These are phyloP conservation scores for Xyrauchen texanus DNA, from an alignment of 2,113 vertebrate species.

Conservation along the genomic window DNA sequence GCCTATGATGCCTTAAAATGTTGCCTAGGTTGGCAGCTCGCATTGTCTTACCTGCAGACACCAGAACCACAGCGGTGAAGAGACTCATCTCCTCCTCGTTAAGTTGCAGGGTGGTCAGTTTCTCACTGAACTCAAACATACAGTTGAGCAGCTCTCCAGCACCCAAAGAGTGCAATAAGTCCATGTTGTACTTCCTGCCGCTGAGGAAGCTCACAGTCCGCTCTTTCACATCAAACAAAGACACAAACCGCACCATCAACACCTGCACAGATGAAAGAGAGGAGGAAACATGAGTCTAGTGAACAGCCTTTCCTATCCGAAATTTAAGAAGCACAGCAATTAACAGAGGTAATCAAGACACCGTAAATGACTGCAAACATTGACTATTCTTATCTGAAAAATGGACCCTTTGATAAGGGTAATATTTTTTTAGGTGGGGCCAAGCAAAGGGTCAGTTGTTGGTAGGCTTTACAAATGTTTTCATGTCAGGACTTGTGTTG, in stretches of 20 bases:
- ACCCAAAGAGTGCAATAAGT: constrained; percentile 86
- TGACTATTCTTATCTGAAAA: no score
- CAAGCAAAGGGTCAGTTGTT: no score
- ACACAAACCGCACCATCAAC: constrained; percentile 94
- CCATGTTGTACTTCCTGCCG: constrained; percentile 89
- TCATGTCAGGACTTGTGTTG: not conserved
- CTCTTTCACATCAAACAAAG: constrained; percentile 89
- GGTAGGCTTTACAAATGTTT: no score
- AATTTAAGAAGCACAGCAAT: not conserved
- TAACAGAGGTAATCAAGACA: no score
- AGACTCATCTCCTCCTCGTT: constrained; percentile 93
- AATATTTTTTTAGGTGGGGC: no score
- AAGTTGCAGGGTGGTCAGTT: constrained; percentile 87
- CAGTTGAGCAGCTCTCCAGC: constrained; percentile 93
- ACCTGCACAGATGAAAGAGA: constrained; percentile 73
- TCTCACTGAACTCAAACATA: constrained; percentile 98
- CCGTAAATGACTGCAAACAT: no score
- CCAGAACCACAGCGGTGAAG: constrained; percentile 94
- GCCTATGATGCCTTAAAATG: no score
- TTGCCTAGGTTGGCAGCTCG: not conserved
- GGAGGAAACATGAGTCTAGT: not conserved
- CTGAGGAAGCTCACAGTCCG: constrained; percentile 94
- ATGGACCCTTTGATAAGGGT: no score
- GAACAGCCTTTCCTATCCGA: not conserved
- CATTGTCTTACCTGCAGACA: constrained; percentile 89